These are phyloP conservation scores for Hylaeus anthracinus DNA, from an alignment of 1,140 invertebrate genomes.

Conservation along the genomic window DNA sequence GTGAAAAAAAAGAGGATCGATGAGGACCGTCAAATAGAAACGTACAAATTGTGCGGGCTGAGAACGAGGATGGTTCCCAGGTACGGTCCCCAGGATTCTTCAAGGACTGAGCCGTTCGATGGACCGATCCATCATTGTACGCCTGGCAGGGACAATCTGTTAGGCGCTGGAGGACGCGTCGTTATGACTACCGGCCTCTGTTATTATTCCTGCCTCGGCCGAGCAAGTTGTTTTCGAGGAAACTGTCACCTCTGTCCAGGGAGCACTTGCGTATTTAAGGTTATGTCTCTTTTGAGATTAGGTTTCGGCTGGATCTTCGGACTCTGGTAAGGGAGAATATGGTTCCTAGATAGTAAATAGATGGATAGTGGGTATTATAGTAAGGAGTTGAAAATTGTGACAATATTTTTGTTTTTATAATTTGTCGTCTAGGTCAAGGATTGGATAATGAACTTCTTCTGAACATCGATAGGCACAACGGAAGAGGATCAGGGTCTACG, in stretches of 20 bases:
- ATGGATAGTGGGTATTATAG: too few species aligned
- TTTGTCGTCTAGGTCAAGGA: too few species aligned
- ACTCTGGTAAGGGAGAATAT: too few species aligned
- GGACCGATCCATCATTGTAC: constrained; percentile 67
- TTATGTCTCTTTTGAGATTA: too few species aligned
- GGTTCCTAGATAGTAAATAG: too few species aligned
- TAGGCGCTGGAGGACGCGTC: constrained; percentile 32
- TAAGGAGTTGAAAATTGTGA: too few species aligned
- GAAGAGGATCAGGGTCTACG: too few species aligned
- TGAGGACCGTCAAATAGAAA: background rate
- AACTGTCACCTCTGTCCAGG: background rate
- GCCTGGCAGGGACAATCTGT: constrained; percentile 59
- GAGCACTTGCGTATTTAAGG: too few species aligned
- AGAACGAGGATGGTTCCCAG: constrained; percentile 11
- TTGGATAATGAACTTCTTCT: too few species aligned
- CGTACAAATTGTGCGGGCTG: background rate
- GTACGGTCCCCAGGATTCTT: constrained; percentile 11
- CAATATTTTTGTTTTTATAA: too few species aligned
- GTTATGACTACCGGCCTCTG: constrained; percentile 15
- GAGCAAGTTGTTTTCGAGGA: constrained; percentile 2
- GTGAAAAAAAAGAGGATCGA: background rate
- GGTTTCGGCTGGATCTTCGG: too few species aligned
- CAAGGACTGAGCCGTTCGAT: constrained; percentile 20
- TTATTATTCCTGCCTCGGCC: background rate
- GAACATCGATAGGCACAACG: too few species aligned